phyloP scores from a whole-genome alignment of 2,888 invertebrate species.

The Drosophila lutescens region DNA sequence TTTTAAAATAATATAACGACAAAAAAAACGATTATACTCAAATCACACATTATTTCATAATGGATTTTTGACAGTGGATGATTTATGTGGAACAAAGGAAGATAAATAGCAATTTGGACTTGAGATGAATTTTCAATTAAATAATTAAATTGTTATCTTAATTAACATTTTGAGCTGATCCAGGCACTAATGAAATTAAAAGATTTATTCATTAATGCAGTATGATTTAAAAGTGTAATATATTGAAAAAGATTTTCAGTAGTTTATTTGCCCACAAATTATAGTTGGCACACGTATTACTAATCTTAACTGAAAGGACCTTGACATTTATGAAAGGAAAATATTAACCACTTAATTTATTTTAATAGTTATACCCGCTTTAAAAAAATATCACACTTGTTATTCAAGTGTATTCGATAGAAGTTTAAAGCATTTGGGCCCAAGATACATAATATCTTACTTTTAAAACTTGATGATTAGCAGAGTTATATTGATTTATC shows the following conservation, averaged over 20 bases:
- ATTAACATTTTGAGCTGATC: background rate
- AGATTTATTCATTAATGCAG: background rate
- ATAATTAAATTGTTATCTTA: constrained; percentile 1
- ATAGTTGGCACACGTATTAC: too few relatives aligned
- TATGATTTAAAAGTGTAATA: background rate
- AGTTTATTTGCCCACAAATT: background rate
- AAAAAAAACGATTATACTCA: constrained; percentile 10
- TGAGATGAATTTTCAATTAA: constrained; percentile 3
- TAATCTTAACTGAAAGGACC: too few relatives aligned
- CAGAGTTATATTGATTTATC: constrained; percentile 25
- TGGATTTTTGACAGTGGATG: constrained; percentile 23
- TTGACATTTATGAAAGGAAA: too few relatives aligned
- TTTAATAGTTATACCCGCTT: too few relatives aligned
- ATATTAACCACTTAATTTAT: too few relatives aligned
- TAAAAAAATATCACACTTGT: background rate
- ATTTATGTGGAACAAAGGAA: constrained; percentile 18
- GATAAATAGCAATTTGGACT: constrained; percentile 3
- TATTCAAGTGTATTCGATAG: constrained; percentile 5
- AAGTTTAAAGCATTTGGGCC: background rate
- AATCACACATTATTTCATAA: constrained; percentile 12
- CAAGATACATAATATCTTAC: constrained; percentile 15
- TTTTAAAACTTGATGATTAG: constrained; percentile 4
- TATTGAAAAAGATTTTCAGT: background rate
- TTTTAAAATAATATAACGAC: constrained; percentile 32
- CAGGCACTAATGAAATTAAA: background rate